A percentile compares a stretch with the other conserved stretches of the same genome.
Evolutionary conservation across 1,140 invertebrate species (phyloP).

Genomic region (Euschistus heros): DNA sequence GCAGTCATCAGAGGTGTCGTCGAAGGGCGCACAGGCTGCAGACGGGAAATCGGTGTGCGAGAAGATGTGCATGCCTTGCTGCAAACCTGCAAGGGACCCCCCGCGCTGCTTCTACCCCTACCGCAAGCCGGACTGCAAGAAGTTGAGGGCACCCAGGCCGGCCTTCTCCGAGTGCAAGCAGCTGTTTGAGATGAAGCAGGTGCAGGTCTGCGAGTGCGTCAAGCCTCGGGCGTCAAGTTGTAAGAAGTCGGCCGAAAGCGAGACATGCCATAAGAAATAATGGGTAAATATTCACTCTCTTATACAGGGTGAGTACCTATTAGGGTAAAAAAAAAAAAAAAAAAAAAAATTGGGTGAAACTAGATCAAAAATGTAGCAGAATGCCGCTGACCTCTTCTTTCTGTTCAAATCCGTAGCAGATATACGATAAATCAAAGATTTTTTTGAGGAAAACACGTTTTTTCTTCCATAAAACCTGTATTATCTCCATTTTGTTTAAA

Average conservation of each 20-base stretch:
- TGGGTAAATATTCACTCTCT: not conserved
- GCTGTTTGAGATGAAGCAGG: not conserved
- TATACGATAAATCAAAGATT: no score
- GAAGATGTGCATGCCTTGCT: constrained; percentile 23
- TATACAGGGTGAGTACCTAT: no score
- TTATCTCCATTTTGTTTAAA: no score
- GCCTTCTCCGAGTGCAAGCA: constrained; percentile 21
- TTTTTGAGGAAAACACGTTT: no score
- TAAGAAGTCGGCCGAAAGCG: not conserved
- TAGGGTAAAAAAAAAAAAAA: no score
- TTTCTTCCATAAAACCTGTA: no score
- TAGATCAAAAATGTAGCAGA: no score
- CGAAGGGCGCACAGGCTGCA: not conserved
- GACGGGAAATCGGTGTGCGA: not conserved
- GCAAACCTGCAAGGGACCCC: constrained; percentile 18
- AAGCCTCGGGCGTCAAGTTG: not conserved
- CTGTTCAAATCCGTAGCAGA: no score
- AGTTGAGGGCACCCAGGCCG: constrained; percentile 14
- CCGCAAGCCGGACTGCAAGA: constrained; percentile 12
- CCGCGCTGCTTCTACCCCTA: constrained; percentile 21
- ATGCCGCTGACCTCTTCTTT: no score
- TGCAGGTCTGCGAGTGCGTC: constrained; percentile 7
- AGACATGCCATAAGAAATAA: not conserved
- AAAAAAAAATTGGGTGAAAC: no score
- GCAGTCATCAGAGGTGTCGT: not conserved